A percentile compares a stretch with the other conserved stretches of the same genome.
Evolutionary conservation across 2,797 vertebrate genomes (phyloP).

Genomic region (Gymnothorax javanicus): DNA sequence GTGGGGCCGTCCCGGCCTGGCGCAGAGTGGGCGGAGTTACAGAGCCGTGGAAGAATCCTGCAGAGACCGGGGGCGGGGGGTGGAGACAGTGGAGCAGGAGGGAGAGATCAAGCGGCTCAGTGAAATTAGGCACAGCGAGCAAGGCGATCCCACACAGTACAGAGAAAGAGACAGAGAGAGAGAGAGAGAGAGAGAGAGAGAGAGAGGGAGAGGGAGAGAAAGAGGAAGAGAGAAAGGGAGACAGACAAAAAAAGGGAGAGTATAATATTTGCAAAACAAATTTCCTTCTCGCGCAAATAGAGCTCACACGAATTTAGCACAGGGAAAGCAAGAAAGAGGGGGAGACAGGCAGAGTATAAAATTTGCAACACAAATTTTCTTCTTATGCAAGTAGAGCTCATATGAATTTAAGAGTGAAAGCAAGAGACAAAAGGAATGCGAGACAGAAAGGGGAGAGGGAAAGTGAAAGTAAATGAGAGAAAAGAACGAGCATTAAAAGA

Average conservation of each 20-base stretch:
- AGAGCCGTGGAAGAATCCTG: slow-evolving; percentile 97
- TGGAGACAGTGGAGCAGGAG: not conserved
- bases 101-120: not conserved
- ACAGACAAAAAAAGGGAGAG: not conserved
- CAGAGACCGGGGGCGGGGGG: slow-evolving; percentile 78
- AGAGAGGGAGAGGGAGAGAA: not conserved
- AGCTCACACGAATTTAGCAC: too few species aligned
- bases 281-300: too few species aligned
- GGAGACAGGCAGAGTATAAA: too few species aligned
- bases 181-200: not conserved
- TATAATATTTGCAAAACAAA: too few species aligned
- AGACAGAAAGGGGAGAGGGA: too few species aligned
- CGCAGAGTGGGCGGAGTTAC: slow-evolving; percentile 90
- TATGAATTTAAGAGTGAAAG: too few species aligned
- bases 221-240: not conserved
- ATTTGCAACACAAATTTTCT: too few species aligned
- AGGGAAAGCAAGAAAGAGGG: too few species aligned
- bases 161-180: not conserved
- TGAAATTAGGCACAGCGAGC: not conserved
- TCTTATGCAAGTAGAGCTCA: too few species aligned
- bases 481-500: not conserved
- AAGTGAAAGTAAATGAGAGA: not conserved
- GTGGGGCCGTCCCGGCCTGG: slow-evolving; percentile 84
- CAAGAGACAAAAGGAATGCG: too few species aligned
- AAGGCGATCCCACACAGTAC: not conserved